These are phyloP conservation scores for Myotis vivesi DNA, from an alignment of 2,797 vertebrate species.

Conservation along the genomic window DNA sequence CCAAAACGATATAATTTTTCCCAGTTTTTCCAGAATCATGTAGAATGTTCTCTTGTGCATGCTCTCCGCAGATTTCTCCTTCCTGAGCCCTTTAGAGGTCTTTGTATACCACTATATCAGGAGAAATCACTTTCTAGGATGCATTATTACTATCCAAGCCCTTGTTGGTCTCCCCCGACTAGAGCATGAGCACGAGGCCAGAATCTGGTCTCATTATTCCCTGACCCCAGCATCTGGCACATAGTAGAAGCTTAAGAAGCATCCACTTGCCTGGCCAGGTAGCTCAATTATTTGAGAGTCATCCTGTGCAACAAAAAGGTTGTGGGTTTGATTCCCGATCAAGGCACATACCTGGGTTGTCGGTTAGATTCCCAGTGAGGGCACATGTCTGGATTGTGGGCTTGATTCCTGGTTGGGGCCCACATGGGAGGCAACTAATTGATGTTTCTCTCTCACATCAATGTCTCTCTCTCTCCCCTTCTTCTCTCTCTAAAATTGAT, in stretches of 20 bases:
- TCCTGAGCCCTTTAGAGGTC: not conserved
- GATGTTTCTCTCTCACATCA: not conserved
- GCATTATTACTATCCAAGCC: not conserved
- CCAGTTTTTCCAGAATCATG: not conserved
- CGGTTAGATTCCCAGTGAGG: too few relatives aligned
- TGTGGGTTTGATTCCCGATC: not conserved
- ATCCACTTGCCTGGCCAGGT: too few relatives aligned
- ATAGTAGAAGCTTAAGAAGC: not conserved
- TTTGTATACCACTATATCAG: not conserved
- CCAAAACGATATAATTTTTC: not conserved
- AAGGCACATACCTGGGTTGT: not conserved
- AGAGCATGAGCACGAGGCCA: not conserved
- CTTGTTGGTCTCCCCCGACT: not conserved
- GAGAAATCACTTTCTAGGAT: not conserved
- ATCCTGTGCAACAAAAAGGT: not conserved
- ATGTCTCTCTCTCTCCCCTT: not conserved
- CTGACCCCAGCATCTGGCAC: not conserved
- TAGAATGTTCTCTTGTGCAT: not conserved
- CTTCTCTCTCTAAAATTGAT: not conserved
- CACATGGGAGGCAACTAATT: not conserved
- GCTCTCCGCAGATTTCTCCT: not conserved
- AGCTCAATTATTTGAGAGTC: not conserved
- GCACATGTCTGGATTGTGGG: too few relatives aligned
- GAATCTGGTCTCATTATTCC: not conserved
- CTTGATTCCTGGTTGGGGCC: not conserved